These are phyloP conservation scores for Conops quadrifasciatus DNA, from an alignment of 2,888 invertebrate species.

Conservation along the genomic window DNA sequence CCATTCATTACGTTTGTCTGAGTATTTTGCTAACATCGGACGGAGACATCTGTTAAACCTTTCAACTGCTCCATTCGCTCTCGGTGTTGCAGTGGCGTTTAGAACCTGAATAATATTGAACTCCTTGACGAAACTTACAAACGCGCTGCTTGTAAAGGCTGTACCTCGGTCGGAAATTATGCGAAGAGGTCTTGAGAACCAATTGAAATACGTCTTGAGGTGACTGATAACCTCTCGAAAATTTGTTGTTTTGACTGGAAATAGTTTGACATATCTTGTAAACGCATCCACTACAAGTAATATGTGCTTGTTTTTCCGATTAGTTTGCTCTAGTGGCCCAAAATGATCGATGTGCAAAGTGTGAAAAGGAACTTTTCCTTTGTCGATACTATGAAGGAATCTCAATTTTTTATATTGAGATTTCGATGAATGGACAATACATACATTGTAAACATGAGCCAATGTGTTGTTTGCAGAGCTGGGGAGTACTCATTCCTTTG, in stretches of 20 bases:
- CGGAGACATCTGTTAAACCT: neutral
- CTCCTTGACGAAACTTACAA: constrained; percentile 26
- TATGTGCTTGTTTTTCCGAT: constrained; percentile 31
- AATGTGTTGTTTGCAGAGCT: too few relatives aligned
- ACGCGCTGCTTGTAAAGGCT: constrained; percentile 25
- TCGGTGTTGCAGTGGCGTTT: constrained; percentile 31
- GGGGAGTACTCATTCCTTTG: too few relatives aligned
- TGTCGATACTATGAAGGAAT: neutral
- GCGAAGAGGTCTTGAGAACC: constrained; percentile 29
- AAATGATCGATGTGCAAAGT: neutral
- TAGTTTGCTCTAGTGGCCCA: constrained; percentile 30
- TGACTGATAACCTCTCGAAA: constrained; percentile 23
- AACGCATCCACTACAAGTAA: constrained; percentile 9
- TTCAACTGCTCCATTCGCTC: neutral
- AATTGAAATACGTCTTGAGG: constrained; percentile 25
- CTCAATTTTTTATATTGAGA: neutral
- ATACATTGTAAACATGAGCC: neutral
- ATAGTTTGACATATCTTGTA: constrained; percentile 29
- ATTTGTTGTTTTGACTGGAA: constrained; percentile 32
- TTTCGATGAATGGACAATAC: neutral
- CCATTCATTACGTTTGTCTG: neutral
- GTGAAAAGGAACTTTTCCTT: neutral
- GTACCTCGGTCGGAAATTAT: constrained; percentile 35
- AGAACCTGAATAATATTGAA: constrained; percentile 35
- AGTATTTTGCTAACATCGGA: neutral